Conservation (phyloP, 2,797 vertebrate species). For the Schizopygopsis malacanthus region DNA sequence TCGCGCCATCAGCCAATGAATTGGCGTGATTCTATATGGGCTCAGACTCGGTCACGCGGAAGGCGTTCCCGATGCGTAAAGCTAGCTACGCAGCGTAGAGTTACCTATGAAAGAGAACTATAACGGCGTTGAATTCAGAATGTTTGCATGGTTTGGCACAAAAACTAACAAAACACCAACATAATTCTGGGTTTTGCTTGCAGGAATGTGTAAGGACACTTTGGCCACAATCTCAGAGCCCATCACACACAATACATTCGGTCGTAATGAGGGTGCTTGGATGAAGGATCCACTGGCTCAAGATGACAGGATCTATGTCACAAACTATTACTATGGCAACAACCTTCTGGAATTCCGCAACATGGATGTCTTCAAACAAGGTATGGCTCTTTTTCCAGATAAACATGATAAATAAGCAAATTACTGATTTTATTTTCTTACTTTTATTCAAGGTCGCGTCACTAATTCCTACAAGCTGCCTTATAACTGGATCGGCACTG, state of each 20-base stretch:
- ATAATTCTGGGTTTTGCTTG: background rate
- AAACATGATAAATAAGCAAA: background rate
- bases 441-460: constrained; percentile 82
- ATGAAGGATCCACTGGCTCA: constrained; percentile 96
- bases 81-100: too few species aligned
- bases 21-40: too few species aligned
- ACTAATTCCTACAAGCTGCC: constrained; percentile 98
- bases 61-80: too few species aligned
- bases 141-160: background rate
- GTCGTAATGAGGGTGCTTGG: constrained; percentile 94
- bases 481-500: constrained; percentile 96
- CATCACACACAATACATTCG: constrained; percentile 91
- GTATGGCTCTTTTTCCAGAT: constrained; percentile 67
- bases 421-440: background rate
- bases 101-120: too few species aligned
- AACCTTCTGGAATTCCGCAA: constrained; percentile 93
- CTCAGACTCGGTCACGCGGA: too few species aligned
- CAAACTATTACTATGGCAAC: constrained; percentile 95
- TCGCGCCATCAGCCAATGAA: too few species aligned
- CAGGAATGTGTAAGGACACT: constrained; percentile 94
- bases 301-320: constrained; percentile 90
- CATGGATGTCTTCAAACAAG: constrained; percentile 93
- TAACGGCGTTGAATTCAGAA: background rate
- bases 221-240: constrained; percentile 93
- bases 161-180: background rate